Base-by-base conservation (phyloP, 1,140 invertebrate species). In the Bombus pascuorum region DNA sequence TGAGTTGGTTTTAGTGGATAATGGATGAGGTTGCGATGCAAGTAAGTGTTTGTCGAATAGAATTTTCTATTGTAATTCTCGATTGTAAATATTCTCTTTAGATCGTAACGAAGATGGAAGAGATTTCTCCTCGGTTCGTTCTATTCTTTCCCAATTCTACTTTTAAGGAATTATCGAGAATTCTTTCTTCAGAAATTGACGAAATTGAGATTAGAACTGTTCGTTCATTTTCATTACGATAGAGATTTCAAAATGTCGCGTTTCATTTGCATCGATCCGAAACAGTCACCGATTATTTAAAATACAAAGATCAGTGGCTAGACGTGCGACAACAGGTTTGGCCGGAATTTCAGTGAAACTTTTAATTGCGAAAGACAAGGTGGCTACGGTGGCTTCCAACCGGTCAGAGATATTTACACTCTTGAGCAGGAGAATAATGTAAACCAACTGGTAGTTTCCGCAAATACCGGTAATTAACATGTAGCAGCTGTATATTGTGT, bases 401-500 rank as follows among this genome's bases (percentile, higher is more conserved):
- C 70, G 25, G 22, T 34, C 65, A 42, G 18, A 32, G 44, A 66
- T 74, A 76, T 80, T 80, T 70, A 37, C 62, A 57, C 44, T 57
- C n/a, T 68, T 44, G 65, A 79, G 37, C 34, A 22, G 25, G 44
- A 25, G 74, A 83, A 34, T 83, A 78, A 57, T 78, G 22, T 57
- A 44, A 78, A 70, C 65, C 28, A 68, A 42, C 66, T 32, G 15
- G 74, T 84, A 62, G 28, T 79, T 78, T 59, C 28, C 53, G 39
- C 77, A 72, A 80, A 79, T 80, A 80, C 15, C 13, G 2, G n/a
- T 71, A 80, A 81, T 81, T 81, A 73, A 85, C 70, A 59, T 73
- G 76, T 34, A 57, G 32, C 57, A 15, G 34, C 15, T 44, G 44
- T 65, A 37, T 53, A n/a, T 42, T 25, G n/a, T 59, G 53, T 32